Evolutionary conservation across 1,140 invertebrate species (phyloP).

Genomic region (Lasaia peninsularis): DNA sequence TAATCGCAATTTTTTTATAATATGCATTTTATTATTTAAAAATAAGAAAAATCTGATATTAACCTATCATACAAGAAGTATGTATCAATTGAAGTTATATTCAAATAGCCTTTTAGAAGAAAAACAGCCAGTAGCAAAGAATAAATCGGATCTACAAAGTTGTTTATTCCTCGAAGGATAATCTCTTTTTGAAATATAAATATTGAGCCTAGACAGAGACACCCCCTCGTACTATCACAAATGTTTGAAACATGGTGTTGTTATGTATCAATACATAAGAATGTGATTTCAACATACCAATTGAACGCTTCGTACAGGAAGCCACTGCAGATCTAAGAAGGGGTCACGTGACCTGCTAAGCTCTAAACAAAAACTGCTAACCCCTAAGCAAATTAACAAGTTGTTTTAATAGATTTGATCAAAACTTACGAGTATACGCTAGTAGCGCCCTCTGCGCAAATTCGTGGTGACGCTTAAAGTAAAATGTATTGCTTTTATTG

Average conservation of each 20-base stretch:
- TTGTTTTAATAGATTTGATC: conserved; percentile 3
- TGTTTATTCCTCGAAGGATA: not conserved
- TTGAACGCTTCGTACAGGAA: not conserved
- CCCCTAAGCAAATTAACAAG: not conserved
- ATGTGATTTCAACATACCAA: conserved; percentile 3
- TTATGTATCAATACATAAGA: not conserved
- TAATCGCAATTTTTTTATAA: too few species aligned
- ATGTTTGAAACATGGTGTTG: not conserved
- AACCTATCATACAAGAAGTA: too few species aligned
- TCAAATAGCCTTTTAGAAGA: too few species aligned
- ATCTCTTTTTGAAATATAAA: not conserved
- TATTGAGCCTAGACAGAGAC: not conserved
- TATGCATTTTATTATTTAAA: too few species aligned
- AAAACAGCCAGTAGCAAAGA: too few species aligned
- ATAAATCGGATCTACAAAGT: too few species aligned
- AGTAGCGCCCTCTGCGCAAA: not conserved
- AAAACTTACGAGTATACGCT: not conserved
- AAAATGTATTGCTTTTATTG: not conserved
- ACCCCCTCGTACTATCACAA: not conserved
- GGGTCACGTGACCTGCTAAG: not conserved
- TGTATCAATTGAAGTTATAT: too few species aligned
- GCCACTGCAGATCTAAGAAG: not conserved
- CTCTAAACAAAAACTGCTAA: not conserved
- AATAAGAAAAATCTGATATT: too few species aligned
- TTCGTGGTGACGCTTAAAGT: not conserved